Percentiles rank a stretch among this genome's conserved stretches.
Conservation (phyloP, 2,888 invertebrate species). For the Serrognathus titanus region DNA sequence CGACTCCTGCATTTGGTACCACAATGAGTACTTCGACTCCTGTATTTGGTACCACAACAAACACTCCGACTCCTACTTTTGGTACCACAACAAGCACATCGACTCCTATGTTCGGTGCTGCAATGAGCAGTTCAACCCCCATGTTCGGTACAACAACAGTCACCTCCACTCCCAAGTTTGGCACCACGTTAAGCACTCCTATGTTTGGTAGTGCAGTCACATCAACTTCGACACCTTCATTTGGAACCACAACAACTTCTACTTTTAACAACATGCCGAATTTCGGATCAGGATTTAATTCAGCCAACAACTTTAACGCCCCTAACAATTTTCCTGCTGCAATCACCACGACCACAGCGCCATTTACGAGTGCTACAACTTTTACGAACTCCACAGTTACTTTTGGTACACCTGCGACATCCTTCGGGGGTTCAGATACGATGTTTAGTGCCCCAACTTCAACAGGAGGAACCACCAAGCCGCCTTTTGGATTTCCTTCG, state of each 20-base stretch:
- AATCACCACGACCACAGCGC: too few relatives aligned
- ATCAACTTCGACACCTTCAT: too few relatives aligned
- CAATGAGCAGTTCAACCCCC: conserved; percentile 24
- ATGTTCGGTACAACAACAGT: conserved; percentile 27
- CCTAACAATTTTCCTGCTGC: too few relatives aligned
- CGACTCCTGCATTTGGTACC: conserved; percentile 11
- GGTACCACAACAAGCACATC: background rate
- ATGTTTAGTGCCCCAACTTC: background rate
- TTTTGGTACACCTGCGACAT: background rate
- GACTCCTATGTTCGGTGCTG: conserved; percentile 27
- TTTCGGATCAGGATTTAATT: background rate
- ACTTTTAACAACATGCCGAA: background rate
- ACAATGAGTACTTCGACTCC: background rate
- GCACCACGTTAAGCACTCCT: conserved; percentile 13
- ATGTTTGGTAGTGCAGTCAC: too few relatives aligned
- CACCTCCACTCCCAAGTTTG: conserved; percentile 20
- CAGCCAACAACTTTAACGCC: background rate
- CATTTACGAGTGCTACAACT: too few relatives aligned
- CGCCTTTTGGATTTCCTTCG: background rate
- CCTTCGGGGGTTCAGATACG: too few relatives aligned
- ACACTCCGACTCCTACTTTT: background rate
- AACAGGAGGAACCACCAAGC: background rate
- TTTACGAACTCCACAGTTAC: background rate
- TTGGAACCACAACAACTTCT: conserved; percentile 7
- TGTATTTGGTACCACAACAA: conserved; percentile 13